Evolutionary conservation across 2,797 vertebrate species (phyloP), one percentile per base, ranked within the genome.

Genomic region (Neoniphon sammara): DNA sequence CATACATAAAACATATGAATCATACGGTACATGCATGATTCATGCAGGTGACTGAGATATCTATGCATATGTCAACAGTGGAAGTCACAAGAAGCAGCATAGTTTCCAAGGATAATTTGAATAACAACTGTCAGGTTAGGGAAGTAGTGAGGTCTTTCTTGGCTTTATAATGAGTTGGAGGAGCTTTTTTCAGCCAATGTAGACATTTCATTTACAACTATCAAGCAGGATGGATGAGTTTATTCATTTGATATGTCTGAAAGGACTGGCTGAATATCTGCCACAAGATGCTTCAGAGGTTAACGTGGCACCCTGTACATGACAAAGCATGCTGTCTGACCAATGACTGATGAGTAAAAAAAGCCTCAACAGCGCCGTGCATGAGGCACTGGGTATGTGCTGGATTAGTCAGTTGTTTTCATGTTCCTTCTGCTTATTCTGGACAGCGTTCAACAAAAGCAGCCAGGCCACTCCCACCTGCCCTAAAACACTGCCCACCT

Each of bases 351-450:
- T 79, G 75, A 85, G 84, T 68, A 75, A 77, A 85, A 27, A 76
- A 53, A 50, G 78, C 74, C 66, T 72, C 10, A 73, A 34, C 55
- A 70, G 47, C 83, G 54, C 75, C 57, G 20, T 59, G 65, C 58
- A 65, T 73, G 57, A 91, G 67, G 66, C 46, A 5, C 50, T 66
- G 69, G 17, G 49, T 70, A 66, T 73, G 74, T 36, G 68, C 73
- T 75, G 50, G 79, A 87, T 90, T 80, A 86, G 50, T 87, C 73
- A 83, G 73, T 89, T 90, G 88, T 92, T 90, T 92, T 91, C 82
- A 83, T 86, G 83, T 87, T 91, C 81, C 68, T 63, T 68, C 53
- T 86, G 88, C 87, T 90, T 87, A 81, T 73, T 78, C 86, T 90
- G 87, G 89, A 88, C 69, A 76, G 71, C 67, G 80, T 87, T 91